A percentile compares a stretch with the other conserved stretches of the same genome.
These are phyloP conservation scores for Falcunculus frontatus DNA, from an alignment of 2,113 vertebrate species.

Conservation along the genomic window DNA sequence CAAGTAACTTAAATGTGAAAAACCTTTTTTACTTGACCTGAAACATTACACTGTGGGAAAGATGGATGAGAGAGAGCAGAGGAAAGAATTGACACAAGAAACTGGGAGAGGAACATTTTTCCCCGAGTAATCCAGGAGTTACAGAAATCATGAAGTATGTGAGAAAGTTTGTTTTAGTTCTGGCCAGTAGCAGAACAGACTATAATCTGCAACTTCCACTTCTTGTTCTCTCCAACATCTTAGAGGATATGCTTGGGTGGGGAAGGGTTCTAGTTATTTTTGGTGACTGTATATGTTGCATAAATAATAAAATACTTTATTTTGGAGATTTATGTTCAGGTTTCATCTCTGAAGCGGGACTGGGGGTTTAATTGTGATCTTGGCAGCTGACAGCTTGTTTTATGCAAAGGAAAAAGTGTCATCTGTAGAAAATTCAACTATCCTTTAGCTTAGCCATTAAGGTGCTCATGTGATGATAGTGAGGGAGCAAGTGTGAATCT, in stretches of 20 bases:
- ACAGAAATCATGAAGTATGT: not conserved
- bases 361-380: not conserved
- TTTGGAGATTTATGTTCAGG: not conserved
- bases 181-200: not conserved
- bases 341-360: not conserved
- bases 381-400: not conserved
- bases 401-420: not conserved
- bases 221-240: not conserved
- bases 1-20: not conserved
- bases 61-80: not conserved
- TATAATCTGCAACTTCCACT: not conserved
- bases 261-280: not conserved
- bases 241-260: not conserved
- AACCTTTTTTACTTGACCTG: not conserved
- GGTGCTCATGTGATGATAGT: fast-evolving
- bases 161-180: not conserved
- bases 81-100: not conserved
- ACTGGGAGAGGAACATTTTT: not conserved
- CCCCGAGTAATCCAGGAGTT: not conserved
- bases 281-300: not conserved
- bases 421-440: not conserved
- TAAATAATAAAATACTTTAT: not conserved
- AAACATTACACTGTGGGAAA: not conserved
- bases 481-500: not conserved
- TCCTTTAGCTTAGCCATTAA: not conserved